Evolutionary conservation across 2,797 vertebrate species (phyloP).

Genomic region (Halcyon chelicuti): DNA sequence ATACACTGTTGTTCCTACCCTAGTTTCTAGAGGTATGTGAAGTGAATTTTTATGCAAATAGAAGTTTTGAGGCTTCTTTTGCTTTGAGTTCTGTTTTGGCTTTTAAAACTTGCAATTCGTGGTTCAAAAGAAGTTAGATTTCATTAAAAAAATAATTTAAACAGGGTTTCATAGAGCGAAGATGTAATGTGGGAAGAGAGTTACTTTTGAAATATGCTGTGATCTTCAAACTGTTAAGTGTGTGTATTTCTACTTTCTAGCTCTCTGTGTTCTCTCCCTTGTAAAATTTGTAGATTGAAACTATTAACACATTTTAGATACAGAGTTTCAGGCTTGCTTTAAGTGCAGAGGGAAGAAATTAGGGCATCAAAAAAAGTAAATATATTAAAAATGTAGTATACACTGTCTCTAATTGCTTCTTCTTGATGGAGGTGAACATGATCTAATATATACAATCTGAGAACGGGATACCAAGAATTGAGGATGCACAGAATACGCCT

Average conservation of each 20-base stretch:
- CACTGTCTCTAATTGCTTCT: neutral
- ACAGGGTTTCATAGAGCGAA: neutral
- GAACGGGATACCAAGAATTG: neutral
- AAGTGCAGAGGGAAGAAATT: neutral
- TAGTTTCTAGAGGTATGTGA: neutral
- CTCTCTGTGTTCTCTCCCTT: neutral
- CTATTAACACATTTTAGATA: neutral
- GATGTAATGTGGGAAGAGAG: neutral
- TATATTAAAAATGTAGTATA: neutral
- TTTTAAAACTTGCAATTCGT: neutral
- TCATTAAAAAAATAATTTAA: neutral
- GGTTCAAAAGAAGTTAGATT: neutral
- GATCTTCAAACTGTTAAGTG: neutral
- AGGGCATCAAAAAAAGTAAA: neutral
- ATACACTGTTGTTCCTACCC: neutral
- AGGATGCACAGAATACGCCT: neutral
- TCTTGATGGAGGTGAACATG: rapidly evolving
- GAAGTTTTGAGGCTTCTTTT: rapidly evolving
- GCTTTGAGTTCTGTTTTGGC: neutral
- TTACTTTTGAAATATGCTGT: neutral
- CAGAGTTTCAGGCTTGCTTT: neutral
- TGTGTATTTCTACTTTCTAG: neutral
- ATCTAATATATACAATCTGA: neutral
- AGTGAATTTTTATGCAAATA: neutral
- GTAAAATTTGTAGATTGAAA: neutral